Base-by-base conservation (phyloP, 2,113 vertebrate species). In the Dendropsophus ebraccatus region DNA sequence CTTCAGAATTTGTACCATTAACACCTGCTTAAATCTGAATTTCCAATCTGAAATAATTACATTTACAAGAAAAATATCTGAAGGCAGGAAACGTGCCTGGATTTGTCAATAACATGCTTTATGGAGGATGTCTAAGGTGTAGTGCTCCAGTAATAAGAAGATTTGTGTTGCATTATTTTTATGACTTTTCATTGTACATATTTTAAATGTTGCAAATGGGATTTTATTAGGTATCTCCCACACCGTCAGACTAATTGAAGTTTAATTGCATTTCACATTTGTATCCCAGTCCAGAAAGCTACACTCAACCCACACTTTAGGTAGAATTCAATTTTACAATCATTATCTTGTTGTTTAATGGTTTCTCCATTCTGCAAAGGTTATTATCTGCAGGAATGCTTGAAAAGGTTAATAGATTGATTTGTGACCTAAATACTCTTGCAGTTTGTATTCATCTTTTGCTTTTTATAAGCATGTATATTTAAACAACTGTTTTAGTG, bases 31-130 rank as follows among this genome's bases (percentile, higher is more conserved):
- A 49, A 49, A 75, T 25, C n/a, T 75, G 62, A 67, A 32, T 67
- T 67, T 67, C 0, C 1, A 19, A 69, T 69, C 1, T 37, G 62
- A 67, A 67, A 52, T 77, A 49, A 77, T 41, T 77, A 2, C 1
- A 50, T 32, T 52, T 77, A 30, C 28, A 54, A 77, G 16, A 77
- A 28, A 16, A 17, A 75, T 50, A 28, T 32, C 11, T 52, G 14
- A 77, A 72, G 49, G 94, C 92, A 90, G 91, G 89, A 88, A 91
- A 92, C 91, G 90, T 92, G 94, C 93, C 93, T 72, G 23, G 90
- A 92, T 93, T 94, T 93, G 93, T 93, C 93, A 94, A 91, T 94
- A 94, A 92, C 88, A 87, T 62, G 72, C 90, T 90, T 89, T 89
- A 90, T 86, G 91, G 93, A 95, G 92, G 93, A 94, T 91, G 92